phyloP scores from a whole-genome alignment of 2,113 vertebrate genomes.

The Canis aureus region DNA sequence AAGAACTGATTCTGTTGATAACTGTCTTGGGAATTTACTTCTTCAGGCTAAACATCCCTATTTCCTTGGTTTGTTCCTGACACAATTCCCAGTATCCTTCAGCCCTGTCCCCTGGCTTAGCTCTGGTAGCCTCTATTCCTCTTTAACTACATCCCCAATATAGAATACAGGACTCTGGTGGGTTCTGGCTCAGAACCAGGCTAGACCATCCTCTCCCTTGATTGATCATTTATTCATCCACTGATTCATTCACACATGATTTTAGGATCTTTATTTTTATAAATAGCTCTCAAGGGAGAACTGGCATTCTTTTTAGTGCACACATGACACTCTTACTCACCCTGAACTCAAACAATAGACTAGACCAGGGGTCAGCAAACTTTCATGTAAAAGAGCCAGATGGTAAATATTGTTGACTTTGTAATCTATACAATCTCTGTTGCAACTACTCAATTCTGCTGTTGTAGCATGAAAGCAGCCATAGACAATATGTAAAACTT shows the following conservation, averaged over 20 bases:
- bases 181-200: neutral
- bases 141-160: neutral
- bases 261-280: neutral
- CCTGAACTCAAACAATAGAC: neutral
- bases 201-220: neutral
- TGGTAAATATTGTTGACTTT: neutral
- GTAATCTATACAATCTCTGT: neutral
- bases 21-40: neutral
- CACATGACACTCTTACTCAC: neutral
- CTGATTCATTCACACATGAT: neutral
- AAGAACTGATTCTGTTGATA: neutral
- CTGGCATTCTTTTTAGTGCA: neutral
- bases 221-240: neutral
- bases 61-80: neutral
- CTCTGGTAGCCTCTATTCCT: neutral
- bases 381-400: neutral
- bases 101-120: neutral
- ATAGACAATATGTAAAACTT: neutral
- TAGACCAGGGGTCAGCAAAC: neutral
- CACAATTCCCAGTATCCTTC: neutral
- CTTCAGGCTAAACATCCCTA: neutral
- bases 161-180: neutral
- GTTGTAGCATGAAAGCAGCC: neutral
- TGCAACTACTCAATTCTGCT: neutral
- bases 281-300: neutral